Conservation (phyloP, 2,797 vertebrate species). For the Gambusia yucatana region DNA sequence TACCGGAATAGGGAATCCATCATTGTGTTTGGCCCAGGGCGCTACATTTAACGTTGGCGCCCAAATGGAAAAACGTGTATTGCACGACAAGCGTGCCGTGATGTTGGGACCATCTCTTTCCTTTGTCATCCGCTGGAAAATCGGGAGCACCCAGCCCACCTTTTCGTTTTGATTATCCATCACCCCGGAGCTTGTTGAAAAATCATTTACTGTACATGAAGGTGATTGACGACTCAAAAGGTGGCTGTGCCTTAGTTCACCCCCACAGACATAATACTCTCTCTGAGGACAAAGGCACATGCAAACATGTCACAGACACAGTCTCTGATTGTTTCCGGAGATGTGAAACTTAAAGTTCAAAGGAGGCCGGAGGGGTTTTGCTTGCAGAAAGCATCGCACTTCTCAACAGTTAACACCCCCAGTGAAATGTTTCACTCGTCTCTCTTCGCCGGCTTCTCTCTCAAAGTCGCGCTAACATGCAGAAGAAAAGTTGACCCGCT, state of each 20-base stretch:
- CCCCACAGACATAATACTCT: slow-evolving; percentile 64
- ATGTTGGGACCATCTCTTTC: slow-evolving; percentile 50
- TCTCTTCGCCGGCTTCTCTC: slow-evolving; percentile 49
- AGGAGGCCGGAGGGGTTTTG: slow-evolving; percentile 56
- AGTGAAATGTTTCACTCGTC: slow-evolving; percentile 68
- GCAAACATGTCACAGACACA: slow-evolving; percentile 49
- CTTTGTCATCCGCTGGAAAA: slow-evolving; percentile 50
- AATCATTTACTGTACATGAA: slow-evolving; percentile 76
- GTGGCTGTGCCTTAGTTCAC: slow-evolving; percentile 61
- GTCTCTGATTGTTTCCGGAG: slow-evolving; percentile 64
- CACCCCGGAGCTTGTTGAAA: slow-evolving; percentile 73
- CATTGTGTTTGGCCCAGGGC: slow-evolving; percentile 69
- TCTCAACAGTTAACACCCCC: slow-evolving; percentile 63
- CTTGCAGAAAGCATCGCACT: slow-evolving; percentile 59
- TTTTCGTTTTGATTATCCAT: slow-evolving; percentile 71
- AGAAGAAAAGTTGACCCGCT: slow-evolving; percentile 60
- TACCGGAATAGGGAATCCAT: slow-evolving; percentile 73
- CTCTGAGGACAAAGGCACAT: slow-evolving; percentile 57
- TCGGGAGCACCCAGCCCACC: slow-evolving; percentile 51
- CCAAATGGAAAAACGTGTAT: slow-evolving; percentile 77
- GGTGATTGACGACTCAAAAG: slow-evolving; percentile 76
- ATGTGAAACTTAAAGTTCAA: slow-evolving; percentile 74
- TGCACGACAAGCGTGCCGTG: slow-evolving; percentile 60
- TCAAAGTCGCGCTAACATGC: slow-evolving; percentile 45
- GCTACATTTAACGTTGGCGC: slow-evolving; percentile 69